Evolutionary conservation across 1,140 invertebrate genomes (phyloP), one percentile per base, ranked within the genome.

Genomic region (Diploscapter pachys): DNA sequence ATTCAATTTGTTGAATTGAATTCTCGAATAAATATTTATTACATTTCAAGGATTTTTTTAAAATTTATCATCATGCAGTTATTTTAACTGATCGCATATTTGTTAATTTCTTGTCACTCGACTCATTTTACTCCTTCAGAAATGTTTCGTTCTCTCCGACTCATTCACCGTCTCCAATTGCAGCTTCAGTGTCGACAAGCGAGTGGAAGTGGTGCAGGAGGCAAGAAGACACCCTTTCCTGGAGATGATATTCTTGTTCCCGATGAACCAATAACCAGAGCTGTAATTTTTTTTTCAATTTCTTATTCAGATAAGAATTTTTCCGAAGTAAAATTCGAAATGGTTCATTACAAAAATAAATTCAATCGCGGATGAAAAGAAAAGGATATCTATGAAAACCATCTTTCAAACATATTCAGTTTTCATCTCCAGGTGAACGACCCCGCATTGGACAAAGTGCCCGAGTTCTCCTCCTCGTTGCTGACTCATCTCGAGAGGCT

Each of bases 401-500:
- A 31, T 31, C 31, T 31, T 31, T 31, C 31, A 31, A 53, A 56
- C 3, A 55, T 13, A 55, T 13, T 59, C 57, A 59, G 9, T 59
- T 59, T 13, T 59, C 57, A 13, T 59, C 57, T 68, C 8, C 66
- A 71, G 54, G 62, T 71, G 57, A 59, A 71, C 53, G 6, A 8
- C 11, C 9, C 68, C 6, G 48, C 11, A n/a, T 54, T 71, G 5
- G 55, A 54, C 5, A 54, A 54, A 62, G 57, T 69, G 50, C 65
- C 73, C 13, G 11, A n/a, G 3, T 66, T 74, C 13, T 65, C 68
- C 53, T 8, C 54, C 49, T 63, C 62, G n/a, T 31, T 74, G n/a
- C 68, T 74, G 4, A 69, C 8, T n/a, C 65, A 74, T 48, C 53
- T 74, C 8, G 73, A 74, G 54, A n/a, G 73, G 8, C 66, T 74